These are phyloP conservation scores for Marmota monax DNA, from an alignment of 2,113 vertebrate species.

Conservation along the genomic window DNA sequence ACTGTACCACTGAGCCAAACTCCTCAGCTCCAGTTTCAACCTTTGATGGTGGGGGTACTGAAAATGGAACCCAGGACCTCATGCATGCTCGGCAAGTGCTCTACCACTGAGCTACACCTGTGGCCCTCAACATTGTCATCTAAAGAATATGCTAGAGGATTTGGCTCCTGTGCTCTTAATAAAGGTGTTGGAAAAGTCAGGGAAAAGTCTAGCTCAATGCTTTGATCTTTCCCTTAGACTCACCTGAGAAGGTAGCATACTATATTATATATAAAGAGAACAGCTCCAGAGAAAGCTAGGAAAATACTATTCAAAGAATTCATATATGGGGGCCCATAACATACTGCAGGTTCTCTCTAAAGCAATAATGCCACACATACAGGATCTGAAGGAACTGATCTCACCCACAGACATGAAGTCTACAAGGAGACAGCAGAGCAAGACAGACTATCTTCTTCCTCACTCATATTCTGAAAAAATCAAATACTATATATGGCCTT, in stretches of 20 bases:
- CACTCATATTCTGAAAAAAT: background rate
- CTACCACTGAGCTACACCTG: too few species aligned
- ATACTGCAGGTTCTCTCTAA: background rate
- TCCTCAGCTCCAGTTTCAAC: background rate
- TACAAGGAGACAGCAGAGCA: background rate
- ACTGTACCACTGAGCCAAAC: background rate
- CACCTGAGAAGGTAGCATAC: background rate
- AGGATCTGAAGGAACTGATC: background rate
- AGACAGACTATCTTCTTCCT: background rate
- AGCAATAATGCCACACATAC: background rate
- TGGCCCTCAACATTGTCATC: background rate
- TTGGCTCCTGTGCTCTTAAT: background rate
- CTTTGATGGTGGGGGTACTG: background rate
- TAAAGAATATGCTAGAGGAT: background rate
- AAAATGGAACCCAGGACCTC: too few species aligned
- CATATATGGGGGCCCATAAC: background rate
- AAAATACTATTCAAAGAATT: background rate
- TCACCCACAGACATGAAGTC: background rate
- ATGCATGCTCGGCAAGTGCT: too few species aligned
- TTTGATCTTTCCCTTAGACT: background rate
- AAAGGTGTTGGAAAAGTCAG: background rate
- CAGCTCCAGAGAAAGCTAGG: background rate
- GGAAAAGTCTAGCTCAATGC: background rate
- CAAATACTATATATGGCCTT: too few species aligned
- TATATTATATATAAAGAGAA: background rate